Conservation (phyloP, 2,113 vertebrate genomes). For the Neotoma lepida region DNA sequence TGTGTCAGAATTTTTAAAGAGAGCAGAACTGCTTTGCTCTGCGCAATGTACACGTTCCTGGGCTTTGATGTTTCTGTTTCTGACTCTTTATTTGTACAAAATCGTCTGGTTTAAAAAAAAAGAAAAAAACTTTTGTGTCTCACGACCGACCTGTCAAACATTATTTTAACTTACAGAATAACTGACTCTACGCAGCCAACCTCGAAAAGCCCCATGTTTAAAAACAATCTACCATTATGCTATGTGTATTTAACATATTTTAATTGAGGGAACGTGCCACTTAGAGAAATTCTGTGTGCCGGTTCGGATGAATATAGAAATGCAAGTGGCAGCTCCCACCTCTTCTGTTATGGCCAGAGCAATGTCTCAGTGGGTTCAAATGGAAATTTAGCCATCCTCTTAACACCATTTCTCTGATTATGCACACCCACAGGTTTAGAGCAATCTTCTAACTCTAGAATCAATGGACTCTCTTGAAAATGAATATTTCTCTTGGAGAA, state of each 20-base stretch:
- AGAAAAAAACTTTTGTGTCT: constrained; percentile 80
- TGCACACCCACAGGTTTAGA: neutral
- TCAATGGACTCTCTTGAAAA: neutral
- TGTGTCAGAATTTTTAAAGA: constrained; percentile 85
- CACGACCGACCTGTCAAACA: constrained; percentile 85
- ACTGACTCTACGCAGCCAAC: constrained; percentile 71
- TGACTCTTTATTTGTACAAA: constrained; percentile 83
- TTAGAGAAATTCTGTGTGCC: neutral
- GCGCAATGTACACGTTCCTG: constrained; percentile 82
- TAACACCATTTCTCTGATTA: neutral
- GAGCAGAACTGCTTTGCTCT: constrained; percentile 85
- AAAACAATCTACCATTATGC: constrained; percentile 62
- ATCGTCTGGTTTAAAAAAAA: constrained; percentile 76
- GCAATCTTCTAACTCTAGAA: neutral
- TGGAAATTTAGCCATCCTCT: constrained; percentile 13
- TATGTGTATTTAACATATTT: constrained; percentile 42
- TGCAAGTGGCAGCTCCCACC: neutral
- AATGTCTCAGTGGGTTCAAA: neutral
- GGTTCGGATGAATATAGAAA: neutral
- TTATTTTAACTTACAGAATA: constrained; percentile 83
- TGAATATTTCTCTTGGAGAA: neutral
- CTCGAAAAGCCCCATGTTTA: constrained; percentile 68
- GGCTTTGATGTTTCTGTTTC: constrained; percentile 86
- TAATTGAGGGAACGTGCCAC: constrained; percentile 15
- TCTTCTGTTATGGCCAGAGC: neutral